These are phyloP conservation scores for Caranx melampygus DNA, from an alignment of 2,113 vertebrate species.

Conservation along the genomic window DNA sequence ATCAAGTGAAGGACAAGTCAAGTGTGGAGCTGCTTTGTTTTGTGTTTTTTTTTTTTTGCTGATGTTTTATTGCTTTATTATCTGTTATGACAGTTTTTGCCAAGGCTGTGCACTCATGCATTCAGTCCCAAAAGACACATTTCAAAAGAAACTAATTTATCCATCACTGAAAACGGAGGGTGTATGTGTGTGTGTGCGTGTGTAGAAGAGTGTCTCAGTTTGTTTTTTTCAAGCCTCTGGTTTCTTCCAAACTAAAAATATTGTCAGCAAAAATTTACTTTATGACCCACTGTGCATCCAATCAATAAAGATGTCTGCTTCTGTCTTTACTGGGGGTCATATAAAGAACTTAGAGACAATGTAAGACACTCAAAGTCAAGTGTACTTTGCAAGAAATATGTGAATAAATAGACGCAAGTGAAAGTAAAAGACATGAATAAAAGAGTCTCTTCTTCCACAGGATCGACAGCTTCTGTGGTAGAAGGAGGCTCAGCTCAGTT, in stretches of 20 bases:
- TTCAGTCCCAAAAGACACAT: neutral
- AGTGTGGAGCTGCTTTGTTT: neutral
- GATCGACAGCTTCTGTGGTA: neutral
- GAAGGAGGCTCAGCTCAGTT: neutral
- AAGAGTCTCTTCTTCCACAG: neutral
- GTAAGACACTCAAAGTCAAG: neutral
- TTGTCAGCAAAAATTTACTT: neutral
- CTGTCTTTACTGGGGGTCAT: neutral
- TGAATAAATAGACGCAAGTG: neutral
- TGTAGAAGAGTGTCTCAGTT: neutral
- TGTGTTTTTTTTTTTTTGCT: neutral
- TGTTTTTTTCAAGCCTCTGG: neutral
- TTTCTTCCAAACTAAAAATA: neutral
- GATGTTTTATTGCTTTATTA: neutral
- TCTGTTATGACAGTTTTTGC: constrained; percentile 15
- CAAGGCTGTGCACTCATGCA: neutral
- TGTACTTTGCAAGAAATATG: neutral
- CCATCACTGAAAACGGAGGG: neutral
- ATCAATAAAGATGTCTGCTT: neutral
- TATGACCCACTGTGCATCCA: neutral
- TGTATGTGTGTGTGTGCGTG: neutral
- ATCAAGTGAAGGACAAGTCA: neutral
- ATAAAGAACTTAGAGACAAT: neutral
- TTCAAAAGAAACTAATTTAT: constrained; percentile 11
- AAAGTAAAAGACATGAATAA: no score